Evolutionary conservation across 53 echinoderm and acorn worm genomes (phyloP), one percentile per base, ranked within the genome.

Genomic region (Apostichopus leukothele): DNA sequence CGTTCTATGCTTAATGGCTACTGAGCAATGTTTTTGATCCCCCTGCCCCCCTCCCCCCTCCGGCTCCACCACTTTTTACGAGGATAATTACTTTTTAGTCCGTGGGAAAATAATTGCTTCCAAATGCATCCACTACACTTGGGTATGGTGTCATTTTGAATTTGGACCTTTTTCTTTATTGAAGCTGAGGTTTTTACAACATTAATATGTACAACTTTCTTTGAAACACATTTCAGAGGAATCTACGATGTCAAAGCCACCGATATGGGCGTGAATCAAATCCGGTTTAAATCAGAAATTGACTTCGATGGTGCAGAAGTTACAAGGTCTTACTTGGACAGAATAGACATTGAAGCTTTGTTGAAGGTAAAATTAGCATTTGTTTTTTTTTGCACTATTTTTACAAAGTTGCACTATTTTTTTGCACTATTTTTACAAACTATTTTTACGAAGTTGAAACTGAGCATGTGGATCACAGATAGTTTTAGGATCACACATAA

Each of bases 191-290:
- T 39, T 39, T 39, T 39, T 39, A 39, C 3, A 39, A 39, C 39
- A 39, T 39, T 39, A 39, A 39, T 39, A 39, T 63, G 63, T 7
- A 63, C 12, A 9, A 63, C 11, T 63, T 9, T 16, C 9, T 63
- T 63, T 63, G 63, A 63, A 63, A 7, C 16, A 16, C 16, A 63
- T 63, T 63, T 63, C 66, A 97, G 97, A 83, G 97, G 97, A 55
- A 92, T 97, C 50, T 94, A 97, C 79, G 95, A 97, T 84, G 90
- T 97, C 52, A 97, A 97, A 74, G 98, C 98, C 66, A 97, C 98
- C 19, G 94, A 94, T 81, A 94, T 97, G 94, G 98, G 98, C 3
- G 98, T 97, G 16, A 92, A 94, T 57, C 90, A 88, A 1, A 92
- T 95, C 60, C 87, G 98, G 1, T 97, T 97, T 91, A 97, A 97